Conservation (phyloP, 2,797 vertebrate genomes). For the Xerus rutilus region DNA sequence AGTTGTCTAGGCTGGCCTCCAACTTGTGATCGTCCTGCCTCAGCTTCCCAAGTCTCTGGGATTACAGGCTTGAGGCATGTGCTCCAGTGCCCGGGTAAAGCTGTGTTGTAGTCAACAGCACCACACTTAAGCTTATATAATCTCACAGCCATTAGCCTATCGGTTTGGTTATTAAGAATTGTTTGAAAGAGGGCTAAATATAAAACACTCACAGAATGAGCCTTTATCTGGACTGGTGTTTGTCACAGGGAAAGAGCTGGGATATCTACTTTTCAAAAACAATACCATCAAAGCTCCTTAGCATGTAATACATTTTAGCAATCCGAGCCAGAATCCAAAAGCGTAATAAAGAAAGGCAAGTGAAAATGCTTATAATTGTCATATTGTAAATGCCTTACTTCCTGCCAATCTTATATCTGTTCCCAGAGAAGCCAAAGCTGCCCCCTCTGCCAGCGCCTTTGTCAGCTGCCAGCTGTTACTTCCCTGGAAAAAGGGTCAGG, state of each 20-base stretch:
- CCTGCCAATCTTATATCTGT: slow-evolving; percentile 78
- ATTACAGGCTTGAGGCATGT: not conserved
- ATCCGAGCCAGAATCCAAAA: slow-evolving; percentile 75
- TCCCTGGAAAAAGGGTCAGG: slow-evolving; percentile 79
- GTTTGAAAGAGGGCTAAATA: slow-evolving; percentile 25
- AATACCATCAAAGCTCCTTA: slow-evolving; percentile 60
- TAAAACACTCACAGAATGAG: not conserved
- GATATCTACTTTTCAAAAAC: not conserved
- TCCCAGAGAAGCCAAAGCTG: slow-evolving; percentile 73
- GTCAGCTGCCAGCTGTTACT: slow-evolving; percentile 84
- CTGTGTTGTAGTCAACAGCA: not conserved
- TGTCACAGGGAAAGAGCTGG: not conserved
- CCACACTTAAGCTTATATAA: not conserved
- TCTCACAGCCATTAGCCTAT: not conserved
- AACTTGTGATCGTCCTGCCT: not conserved
- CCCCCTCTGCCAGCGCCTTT: slow-evolving; percentile 72
- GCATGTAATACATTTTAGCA: slow-evolving; percentile 71
- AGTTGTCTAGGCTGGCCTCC: not conserved
- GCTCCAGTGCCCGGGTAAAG: not conserved
- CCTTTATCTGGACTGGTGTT: not conserved
- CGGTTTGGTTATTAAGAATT: slow-evolving; percentile 23
- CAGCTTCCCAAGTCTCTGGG: no score
- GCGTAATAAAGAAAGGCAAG: slow-evolving; percentile 69
- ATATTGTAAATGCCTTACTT: slow-evolving; percentile 76
- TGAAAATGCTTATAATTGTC: slow-evolving; percentile 74